phyloP scores from a whole-genome alignment of 2,113 vertebrate species.

The Psilopsiagon aurifrons region DNA sequence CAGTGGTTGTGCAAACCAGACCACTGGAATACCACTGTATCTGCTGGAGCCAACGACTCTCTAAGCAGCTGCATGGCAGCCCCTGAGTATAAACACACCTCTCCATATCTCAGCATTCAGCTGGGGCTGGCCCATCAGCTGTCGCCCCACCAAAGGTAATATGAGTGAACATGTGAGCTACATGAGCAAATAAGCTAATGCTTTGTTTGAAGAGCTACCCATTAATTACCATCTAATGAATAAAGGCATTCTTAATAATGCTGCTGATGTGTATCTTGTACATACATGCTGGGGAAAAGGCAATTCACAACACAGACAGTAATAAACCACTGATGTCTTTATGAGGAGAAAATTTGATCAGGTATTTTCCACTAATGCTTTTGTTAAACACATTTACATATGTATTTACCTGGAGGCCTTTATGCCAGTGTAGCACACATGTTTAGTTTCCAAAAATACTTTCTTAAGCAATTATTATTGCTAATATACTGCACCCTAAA shows the following conservation, averaged over 20 bases:
- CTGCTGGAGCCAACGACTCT: not conserved
- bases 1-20: not conserved
- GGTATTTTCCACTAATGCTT: not conserved
- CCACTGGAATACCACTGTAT: fast-evolving
- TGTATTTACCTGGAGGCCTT: not conserved
- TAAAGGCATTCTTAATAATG: not conserved
- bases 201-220: not conserved
- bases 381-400: not conserved
- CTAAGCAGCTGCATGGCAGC: not conserved
- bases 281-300: not conserved
- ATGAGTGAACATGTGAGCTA: fast-evolving
- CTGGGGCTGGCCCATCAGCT: not conserved
- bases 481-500: not conserved
- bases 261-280: not conserved
- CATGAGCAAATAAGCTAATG: fast-evolving
- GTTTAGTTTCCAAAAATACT: not conserved
- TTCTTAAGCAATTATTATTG: not conserved
- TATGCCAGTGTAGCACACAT: not conserved
- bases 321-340: not conserved
- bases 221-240: not conserved
- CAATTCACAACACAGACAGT: not conserved
- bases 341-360: not conserved
- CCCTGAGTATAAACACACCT: not conserved
- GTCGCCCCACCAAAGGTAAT: not conserved
- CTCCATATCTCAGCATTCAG: not conserved